Evolutionary conservation across 2,888 invertebrate genomes (phyloP), one percentile per base, ranked within the genome.

Genomic region (Helicoverpa assulta): DNA sequence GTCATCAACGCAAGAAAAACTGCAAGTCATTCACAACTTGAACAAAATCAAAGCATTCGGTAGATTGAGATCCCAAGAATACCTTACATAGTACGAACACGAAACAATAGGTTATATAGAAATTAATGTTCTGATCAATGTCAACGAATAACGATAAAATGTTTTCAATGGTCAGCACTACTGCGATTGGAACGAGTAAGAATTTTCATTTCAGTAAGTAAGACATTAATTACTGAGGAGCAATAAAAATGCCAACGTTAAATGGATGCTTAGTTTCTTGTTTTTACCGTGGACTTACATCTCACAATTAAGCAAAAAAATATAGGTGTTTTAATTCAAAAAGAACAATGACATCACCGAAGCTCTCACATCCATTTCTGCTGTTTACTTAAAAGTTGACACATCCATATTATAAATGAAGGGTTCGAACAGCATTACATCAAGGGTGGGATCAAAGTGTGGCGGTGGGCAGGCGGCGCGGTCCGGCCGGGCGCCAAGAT

Each of bases 401-500:
- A 75, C 64, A 53, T 70, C 52, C 63, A 67, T 58, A 60, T 76
- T 70, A 81, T 82, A 76, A 83, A 83, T 79, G 76, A 76, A 81
- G 80, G 84, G 78, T 82, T 78, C 79, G 69, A 76, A 73, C 84
- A 69, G 74, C 71, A 72, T 79, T 67, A 73, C 78, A 70, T 81
- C 81, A 70, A 67, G 87, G 84, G 85, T 82, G 84, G 89, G 90
- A 92, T 92, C 91, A 92, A 93, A 92, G 89, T 80, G 83, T 61
- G 74, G 73, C 80, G 82, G 81, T 68, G 69, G 74, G 76, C 72
- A 64, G 76, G 68, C 78, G 85, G 80, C 80, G 87, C 85, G 88
- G 86, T 80, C 86, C 84, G 86, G 86, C 85, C 85, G 90, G 94
- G 94, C 94, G 95, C 94, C 95, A 94, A 95, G 95, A 95, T 95